These are phyloP conservation scores for Bombus confusus DNA, from an alignment of 1,140 invertebrate species.

Conservation along the genomic window DNA sequence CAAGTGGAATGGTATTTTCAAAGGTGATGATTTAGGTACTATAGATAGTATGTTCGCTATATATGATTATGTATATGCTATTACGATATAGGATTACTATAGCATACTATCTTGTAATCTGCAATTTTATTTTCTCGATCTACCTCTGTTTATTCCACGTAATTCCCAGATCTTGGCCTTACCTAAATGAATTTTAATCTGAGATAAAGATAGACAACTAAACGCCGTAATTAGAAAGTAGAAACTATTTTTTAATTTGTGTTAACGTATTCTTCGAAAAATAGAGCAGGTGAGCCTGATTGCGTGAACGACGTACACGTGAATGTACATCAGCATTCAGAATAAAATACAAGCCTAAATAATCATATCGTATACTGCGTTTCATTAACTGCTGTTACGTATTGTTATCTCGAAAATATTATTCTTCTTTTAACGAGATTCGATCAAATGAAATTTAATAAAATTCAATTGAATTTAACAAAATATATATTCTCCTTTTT, in stretches of 20 bases:
- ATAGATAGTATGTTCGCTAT: background rate
- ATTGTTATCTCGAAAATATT: no score
- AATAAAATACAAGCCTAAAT: background rate
- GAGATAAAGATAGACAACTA: background rate
- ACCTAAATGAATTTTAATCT: background rate
- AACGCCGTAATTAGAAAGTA: background rate
- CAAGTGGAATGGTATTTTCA: background rate
- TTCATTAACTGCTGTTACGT: background rate
- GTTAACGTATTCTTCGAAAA: background rate
- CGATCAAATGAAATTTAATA: no score
- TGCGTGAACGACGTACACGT: no score
- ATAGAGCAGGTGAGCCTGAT: background rate
- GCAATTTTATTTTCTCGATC: background rate
- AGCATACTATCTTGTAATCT: no score
- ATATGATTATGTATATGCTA: no score
- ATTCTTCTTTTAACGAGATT: no score
- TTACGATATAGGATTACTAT: no score
- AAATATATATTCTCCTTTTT: no score
- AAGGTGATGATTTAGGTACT: background rate
- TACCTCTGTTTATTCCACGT: background rate
- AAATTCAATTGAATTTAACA: no score
- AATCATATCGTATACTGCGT: background rate
- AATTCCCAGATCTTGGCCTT: background rate
- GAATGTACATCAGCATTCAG: background rate
- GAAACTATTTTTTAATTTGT: background rate